A percentile compares a stretch with the other conserved stretches of the same genome.
These are phyloP conservation scores for Ooceraea biroi DNA, from an alignment of 1,140 invertebrate genomes.

Conservation along the genomic window DNA sequence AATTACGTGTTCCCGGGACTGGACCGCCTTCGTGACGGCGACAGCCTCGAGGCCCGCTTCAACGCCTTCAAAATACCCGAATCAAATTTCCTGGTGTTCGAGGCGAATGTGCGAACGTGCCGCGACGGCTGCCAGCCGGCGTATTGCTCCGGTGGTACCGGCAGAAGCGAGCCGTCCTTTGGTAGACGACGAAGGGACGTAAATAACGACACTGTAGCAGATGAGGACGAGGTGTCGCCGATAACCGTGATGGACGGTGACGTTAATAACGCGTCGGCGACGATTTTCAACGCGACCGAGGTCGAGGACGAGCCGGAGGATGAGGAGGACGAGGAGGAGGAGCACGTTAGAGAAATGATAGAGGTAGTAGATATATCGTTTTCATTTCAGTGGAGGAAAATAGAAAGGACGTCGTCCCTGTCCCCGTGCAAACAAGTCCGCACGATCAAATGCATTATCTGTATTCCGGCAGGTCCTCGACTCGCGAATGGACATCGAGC, in stretches of 20 bases:
- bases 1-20: slow-evolving; percentile 96
- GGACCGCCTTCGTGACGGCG: slow-evolving; percentile 93
- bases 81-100: slow-evolving; percentile 97
- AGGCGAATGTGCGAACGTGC: slow-evolving; percentile 96
- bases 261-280: slow-evolving; percentile 47
- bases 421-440: too few relatives aligned
- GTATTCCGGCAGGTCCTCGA: slow-evolving; percentile 87
- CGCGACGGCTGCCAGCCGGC: slow-evolving; percentile 95
- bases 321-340: slow-evolving; percentile 81
- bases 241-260: slow-evolving; percentile 54
- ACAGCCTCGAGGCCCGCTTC: slow-evolving; percentile 95
- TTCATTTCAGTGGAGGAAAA: background rate
- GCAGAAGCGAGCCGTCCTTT: slow-evolving; percentile 93
- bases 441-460: background rate
- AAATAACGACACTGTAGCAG: slow-evolving; percentile 72
- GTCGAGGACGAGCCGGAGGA: slow-evolving; percentile 35
- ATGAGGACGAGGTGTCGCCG: slow-evolving; percentile 68
- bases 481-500: slow-evolving; percentile 90
- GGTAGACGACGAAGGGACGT: slow-evolving; percentile 90
- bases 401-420: background rate
- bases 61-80: slow-evolving; percentile 98
- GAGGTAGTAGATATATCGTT: slow-evolving; percentile 87
- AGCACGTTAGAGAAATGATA: slow-evolving; percentile 95
- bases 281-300: slow-evolving; percentile 47
- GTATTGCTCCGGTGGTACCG: slow-evolving; percentile 91